These are phyloP conservation scores for Cacatua alba DNA, from an alignment of 2,113 vertebrate species.

Conservation along the genomic window DNA sequence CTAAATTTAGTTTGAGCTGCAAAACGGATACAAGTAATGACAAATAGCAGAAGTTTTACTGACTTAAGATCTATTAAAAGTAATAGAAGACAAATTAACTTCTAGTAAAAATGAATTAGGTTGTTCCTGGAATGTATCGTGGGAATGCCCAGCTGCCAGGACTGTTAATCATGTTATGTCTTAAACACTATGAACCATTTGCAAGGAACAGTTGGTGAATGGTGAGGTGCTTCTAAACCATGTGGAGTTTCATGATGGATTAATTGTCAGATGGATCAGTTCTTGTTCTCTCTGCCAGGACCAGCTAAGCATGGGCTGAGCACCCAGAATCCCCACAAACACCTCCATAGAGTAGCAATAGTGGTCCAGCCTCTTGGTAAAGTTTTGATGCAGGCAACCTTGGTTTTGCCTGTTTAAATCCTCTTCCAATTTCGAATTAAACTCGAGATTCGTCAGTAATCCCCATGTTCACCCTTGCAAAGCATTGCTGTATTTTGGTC, in stretches of 20 bases:
- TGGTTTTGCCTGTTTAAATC: background rate
- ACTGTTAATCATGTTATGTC: background rate
- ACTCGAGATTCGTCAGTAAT: background rate
- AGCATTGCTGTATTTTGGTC: background rate
- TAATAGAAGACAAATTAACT: background rate
- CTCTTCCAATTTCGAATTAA: background rate
- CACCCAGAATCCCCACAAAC: background rate
- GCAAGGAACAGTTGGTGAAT: background rate
- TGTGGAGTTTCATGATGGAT: background rate
- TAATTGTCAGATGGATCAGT: background rate
- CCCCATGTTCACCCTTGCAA: background rate
- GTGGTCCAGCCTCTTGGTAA: background rate
- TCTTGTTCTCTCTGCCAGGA: background rate
- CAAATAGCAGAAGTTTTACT: background rate
- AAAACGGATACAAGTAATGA: background rate
- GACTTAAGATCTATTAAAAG: background rate
- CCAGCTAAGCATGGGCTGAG: background rate
- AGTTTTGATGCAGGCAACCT: background rate
- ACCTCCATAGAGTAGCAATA: background rate
- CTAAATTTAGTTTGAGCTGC: background rate
- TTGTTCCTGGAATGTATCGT: background rate
- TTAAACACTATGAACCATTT: background rate
- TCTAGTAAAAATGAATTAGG: background rate
- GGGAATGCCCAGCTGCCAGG: background rate
- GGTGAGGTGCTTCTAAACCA: background rate